Percentiles rank a stretch among this genome's conserved stretches.
Conservation (phyloP, 1,140 invertebrate species). For the Neodiprion lecontei region DNA sequence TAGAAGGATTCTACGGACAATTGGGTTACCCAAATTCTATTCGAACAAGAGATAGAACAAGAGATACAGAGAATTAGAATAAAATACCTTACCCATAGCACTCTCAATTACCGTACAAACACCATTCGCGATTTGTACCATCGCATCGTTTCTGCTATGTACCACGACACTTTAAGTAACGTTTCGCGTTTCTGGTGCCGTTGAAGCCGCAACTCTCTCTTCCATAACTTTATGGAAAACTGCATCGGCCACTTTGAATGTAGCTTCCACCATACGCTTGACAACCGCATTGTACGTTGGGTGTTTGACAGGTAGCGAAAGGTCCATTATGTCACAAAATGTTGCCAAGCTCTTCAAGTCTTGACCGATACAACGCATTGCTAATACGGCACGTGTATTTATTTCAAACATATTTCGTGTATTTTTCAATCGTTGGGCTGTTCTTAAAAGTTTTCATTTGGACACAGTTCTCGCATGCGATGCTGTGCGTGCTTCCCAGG, state of each 20-base stretch:
- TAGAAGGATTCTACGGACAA: too few relatives aligned
- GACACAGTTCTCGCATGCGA: not conserved
- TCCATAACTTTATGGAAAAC: not conserved
- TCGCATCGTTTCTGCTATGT: constrained; percentile 12
- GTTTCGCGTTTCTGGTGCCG: not conserved
- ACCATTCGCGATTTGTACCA: constrained; percentile 6
- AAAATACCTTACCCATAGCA: not conserved
- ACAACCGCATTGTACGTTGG: not conserved
- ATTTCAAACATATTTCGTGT: not conserved
- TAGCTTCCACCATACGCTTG: not conserved
- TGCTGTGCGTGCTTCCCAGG: not conserved
- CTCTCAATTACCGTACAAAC: constrained; percentile 5
- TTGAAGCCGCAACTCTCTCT: not conserved
- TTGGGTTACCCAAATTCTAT: too few relatives aligned
- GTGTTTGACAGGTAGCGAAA: not conserved
- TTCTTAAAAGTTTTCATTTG: not conserved
- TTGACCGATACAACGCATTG: constrained; percentile 18
- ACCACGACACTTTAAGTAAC: not conserved
- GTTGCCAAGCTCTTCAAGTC: not conserved
- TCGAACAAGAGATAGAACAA: not conserved
- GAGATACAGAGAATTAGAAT: not conserved
- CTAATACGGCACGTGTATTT: not conserved
- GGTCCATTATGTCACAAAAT: constrained; percentile 14
- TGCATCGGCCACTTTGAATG: not conserved
- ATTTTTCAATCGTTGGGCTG: too few relatives aligned